A percentile compares a stretch with the other conserved stretches of the same genome.
Conservation (phyloP, 2,888 invertebrate species). For the Mylabris sibirica region DNA sequence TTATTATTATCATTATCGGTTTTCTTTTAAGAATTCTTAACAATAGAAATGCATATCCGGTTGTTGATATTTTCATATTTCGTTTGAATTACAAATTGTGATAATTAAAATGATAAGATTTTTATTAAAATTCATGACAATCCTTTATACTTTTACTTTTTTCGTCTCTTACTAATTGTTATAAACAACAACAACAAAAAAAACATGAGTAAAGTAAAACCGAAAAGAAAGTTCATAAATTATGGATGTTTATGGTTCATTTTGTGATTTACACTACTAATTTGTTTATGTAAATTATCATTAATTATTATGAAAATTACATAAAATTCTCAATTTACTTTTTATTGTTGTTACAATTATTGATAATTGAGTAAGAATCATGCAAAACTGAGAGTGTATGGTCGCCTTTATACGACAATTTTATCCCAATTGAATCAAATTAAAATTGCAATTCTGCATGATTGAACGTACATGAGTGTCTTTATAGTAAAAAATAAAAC, state of each 20-base stretch:
- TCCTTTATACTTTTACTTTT: neutral
- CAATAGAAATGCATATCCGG: neutral
- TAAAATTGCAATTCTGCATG: too few relatives aligned
- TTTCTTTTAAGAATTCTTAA: neutral
- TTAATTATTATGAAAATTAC: neutral
- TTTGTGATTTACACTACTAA: neutral
- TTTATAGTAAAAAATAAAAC: too few relatives aligned
- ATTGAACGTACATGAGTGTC: too few relatives aligned
- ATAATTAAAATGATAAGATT: neutral
- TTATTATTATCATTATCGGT: neutral
- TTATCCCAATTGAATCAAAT: too few relatives aligned
- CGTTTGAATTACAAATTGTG: neutral
- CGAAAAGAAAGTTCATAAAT: slow-evolving; percentile 5
- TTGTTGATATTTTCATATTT: neutral
- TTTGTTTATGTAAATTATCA: neutral
- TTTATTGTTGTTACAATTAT: too few relatives aligned
- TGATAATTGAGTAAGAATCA: too few relatives aligned
- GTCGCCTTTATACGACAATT: too few relatives aligned
- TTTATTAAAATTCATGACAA: neutral
- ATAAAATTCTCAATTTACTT: neutral
- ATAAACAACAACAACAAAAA: neutral
- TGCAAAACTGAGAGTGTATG: too few relatives aligned
- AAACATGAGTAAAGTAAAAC: too few relatives aligned
- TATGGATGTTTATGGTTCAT: neutral
- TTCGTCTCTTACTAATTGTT: neutral